These are phyloP conservation scores for Myiozetetes cayanensis DNA, from an alignment of 2,113 vertebrate species.

Conservation along the genomic window DNA sequence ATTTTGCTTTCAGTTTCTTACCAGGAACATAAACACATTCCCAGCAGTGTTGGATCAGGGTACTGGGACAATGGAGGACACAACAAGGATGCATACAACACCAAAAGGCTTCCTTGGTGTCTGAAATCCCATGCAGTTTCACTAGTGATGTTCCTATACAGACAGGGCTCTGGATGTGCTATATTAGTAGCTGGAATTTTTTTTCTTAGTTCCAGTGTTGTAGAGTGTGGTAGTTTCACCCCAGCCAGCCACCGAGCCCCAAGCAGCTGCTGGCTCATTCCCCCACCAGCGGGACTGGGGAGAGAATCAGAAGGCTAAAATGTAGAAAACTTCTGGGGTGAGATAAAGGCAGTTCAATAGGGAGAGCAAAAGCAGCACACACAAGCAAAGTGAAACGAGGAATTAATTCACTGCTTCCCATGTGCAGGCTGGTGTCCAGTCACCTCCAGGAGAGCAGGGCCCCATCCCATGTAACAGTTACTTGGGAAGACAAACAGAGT, in stretches of 20 bases:
- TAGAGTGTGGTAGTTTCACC: neutral
- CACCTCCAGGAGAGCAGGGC: neutral
- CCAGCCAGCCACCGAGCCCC: neutral
- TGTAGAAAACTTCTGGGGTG: neutral
- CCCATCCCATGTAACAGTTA: rapidly evolving
- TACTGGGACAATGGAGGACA: neutral
- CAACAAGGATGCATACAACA: neutral
- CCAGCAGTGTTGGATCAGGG: neutral
- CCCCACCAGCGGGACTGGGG: neutral
- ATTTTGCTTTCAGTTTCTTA: neutral
- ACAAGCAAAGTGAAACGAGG: neutral
- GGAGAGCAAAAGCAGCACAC: neutral
- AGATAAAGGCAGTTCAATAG: neutral
- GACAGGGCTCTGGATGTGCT: neutral
- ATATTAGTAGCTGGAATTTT: neutral
- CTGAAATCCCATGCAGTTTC: neutral
- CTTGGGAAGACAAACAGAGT: neutral
- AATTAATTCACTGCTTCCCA: neutral
- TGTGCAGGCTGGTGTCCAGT: neutral
- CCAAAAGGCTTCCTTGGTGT: neutral
- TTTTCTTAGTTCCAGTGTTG: neutral
- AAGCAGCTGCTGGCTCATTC: rapidly evolving
- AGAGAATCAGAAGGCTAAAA: neutral
- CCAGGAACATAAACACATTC: neutral
- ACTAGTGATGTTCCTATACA: neutral